Conservation (phyloP, 2,888 invertebrate species). For the Synergus laeviventris region DNA sequence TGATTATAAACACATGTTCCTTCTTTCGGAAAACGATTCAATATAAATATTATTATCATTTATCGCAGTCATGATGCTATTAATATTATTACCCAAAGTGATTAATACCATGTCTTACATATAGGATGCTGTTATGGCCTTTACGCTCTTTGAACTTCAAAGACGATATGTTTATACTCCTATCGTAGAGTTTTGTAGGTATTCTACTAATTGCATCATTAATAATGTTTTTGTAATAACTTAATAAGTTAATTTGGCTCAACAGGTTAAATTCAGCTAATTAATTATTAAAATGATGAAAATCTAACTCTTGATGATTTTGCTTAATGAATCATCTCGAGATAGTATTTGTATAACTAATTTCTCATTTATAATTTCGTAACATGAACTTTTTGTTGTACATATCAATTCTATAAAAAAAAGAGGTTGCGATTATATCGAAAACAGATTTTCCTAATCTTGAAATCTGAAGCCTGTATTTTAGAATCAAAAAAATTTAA, state of each 20-base stretch:
- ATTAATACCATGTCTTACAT: slow-evolving; percentile 22
- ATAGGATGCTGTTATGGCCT: slow-evolving; percentile 5
- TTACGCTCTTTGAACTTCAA: slow-evolving; percentile 26
- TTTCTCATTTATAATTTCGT: too few relatives aligned
- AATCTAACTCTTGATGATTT: not conserved
- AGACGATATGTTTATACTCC: slow-evolving; percentile 21
- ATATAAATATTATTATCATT: slow-evolving; percentile 41
- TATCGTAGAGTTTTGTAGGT: slow-evolving; percentile 25
- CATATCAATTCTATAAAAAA: too few relatives aligned
- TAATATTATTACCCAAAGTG: slow-evolving; percentile 19
- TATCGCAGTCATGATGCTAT: slow-evolving; percentile 28
- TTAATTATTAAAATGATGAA: not conserved
- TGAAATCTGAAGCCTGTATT: too few relatives aligned
- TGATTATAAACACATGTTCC: slow-evolving; percentile 5
- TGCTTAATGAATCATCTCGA: not conserved
- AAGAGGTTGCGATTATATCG: not conserved
- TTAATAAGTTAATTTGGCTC: slow-evolving; percentile 18
- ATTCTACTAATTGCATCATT: slow-evolving; percentile 17
- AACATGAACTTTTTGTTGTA: too few relatives aligned
- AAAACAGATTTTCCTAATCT: not conserved
- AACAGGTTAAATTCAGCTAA: not conserved
- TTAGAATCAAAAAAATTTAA: too few relatives aligned
- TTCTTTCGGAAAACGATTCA: slow-evolving; percentile 39
- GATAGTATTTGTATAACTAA: not conserved
- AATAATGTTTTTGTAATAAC: slow-evolving; percentile 30